Evolutionary conservation across 2,888 invertebrate genomes (phyloP).

Genomic region (Limnephilus lunatus): DNA sequence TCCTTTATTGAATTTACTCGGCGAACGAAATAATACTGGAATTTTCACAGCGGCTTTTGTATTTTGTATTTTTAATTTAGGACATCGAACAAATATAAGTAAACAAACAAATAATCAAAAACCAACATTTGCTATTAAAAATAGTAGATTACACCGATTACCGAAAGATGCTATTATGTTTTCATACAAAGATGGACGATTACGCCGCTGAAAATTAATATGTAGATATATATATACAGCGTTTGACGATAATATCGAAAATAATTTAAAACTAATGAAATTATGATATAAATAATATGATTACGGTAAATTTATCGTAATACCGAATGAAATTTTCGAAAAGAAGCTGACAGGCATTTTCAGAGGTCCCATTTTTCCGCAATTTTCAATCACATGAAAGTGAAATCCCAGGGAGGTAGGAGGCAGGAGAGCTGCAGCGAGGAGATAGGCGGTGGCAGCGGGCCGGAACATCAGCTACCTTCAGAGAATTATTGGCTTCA

Average conservation of each 20-base stretch:
- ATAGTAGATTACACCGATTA: not conserved
- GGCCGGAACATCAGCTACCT: slow-evolving; percentile 39
- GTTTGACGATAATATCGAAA: too few relatives aligned
- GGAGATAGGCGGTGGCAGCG: slow-evolving; percentile 20
- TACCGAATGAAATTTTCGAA: not conserved
- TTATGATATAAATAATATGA: not conserved
- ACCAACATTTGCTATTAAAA: not conserved
- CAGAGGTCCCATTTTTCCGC: slow-evolving; percentile 2
- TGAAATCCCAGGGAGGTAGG: slow-evolving; percentile 13
- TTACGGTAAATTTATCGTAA: not conserved
- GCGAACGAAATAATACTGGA: slow-evolving; percentile 44
- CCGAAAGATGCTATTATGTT: not conserved
- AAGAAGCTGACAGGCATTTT: not conserved
- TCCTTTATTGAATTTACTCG: slow-evolving; percentile 58
- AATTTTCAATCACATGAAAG: slow-evolving; percentile 32
- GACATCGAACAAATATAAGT: not conserved
- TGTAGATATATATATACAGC: accelerated
- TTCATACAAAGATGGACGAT: not conserved
- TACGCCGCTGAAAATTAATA: not conserved
- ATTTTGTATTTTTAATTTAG: slow-evolving; percentile 16
- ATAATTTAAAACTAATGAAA: too few relatives aligned
- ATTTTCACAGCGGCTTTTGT: slow-evolving; percentile 12
- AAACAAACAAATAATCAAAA: too few relatives aligned
- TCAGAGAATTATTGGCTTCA: slow-evolving; percentile 61
- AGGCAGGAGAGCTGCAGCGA: slow-evolving; percentile 25